These are phyloP conservation scores for Brachionus rubens DNA, from an alignment of 1,140 invertebrate genomes.

Conservation along the genomic window DNA sequence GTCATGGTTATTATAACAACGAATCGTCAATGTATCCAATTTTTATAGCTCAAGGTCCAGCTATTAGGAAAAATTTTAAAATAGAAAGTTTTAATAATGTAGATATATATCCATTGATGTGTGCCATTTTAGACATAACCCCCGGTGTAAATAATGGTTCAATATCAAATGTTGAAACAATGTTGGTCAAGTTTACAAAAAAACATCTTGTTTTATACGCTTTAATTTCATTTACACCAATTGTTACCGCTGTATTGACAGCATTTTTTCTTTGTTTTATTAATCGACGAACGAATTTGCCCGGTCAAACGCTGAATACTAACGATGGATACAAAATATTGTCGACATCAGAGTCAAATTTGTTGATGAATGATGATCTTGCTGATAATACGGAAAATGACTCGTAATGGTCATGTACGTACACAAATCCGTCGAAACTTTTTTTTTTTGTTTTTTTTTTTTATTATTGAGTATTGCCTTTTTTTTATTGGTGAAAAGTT, in stretches of 20 bases:
- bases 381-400: background rate
- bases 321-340: slow-evolving; percentile 39
- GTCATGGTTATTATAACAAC: slow-evolving; percentile 70
- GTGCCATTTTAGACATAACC: background rate
- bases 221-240: slow-evolving; percentile 50
- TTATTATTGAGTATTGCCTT: too few relatives aligned
- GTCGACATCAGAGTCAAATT: slow-evolving; percentile 23
- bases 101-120: slow-evolving; percentile 66
- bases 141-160: slow-evolving; percentile 34
- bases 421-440: too few relatives aligned
- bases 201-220: slow-evolving; percentile 55
- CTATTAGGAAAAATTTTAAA: slow-evolving; percentile 63
- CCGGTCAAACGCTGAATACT: slow-evolving; percentile 35
- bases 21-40: slow-evolving; percentile 67
- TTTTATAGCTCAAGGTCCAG: slow-evolving; percentile 69
- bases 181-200: slow-evolving; percentile 57
- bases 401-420: too few relatives aligned
- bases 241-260: background rate
- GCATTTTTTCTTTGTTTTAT: slow-evolving; percentile 29
- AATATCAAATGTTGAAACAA: background rate
- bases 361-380: slow-evolving; percentile 2
- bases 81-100: slow-evolving; percentile 66
- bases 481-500: too few relatives aligned
- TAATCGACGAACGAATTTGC: slow-evolving; percentile 30
- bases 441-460: too few relatives aligned